phyloP scores from a whole-genome alignment of 2,113 vertebrate genomes.

The Mohoua ochrocephala region DNA sequence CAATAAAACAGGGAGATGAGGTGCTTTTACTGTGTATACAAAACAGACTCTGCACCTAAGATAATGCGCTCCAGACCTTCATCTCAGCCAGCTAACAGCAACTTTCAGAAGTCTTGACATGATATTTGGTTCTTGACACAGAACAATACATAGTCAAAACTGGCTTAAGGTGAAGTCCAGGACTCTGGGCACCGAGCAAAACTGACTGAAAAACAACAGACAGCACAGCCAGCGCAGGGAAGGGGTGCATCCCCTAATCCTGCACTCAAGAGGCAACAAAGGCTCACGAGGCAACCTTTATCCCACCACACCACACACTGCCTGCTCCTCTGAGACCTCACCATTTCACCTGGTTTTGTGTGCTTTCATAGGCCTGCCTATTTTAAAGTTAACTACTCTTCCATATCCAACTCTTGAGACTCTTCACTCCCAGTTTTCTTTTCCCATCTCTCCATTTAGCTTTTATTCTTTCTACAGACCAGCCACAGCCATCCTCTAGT shows the following conservation, averaged over 20 bases:
- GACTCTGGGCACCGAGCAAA: neutral
- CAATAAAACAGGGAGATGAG: neutral
- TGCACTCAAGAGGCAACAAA: neutral
- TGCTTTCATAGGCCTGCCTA: neutral
- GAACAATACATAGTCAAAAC: neutral
- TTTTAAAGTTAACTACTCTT: neutral
- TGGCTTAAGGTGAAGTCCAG: neutral
- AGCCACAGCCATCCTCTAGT: neutral
- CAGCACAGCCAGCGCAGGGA: neutral
- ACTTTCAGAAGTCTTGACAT: neutral
- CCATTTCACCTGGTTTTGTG: neutral
- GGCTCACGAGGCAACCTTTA: rapidly evolving
- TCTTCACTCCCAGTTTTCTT: neutral
- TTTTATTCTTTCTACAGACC: neutral
- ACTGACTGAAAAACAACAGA: neutral
- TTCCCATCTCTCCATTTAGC: neutral
- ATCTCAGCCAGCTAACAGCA: neutral
- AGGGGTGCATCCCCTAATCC: neutral
- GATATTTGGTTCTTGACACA: neutral
- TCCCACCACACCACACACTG: neutral
- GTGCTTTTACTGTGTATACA: neutral
- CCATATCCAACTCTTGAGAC: neutral
- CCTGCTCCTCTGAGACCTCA: neutral
- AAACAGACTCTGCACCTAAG: neutral
- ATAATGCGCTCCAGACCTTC: neutral